Base-by-base conservation (phyloP, 1,140 invertebrate species). In the Zophobas morio region DNA sequence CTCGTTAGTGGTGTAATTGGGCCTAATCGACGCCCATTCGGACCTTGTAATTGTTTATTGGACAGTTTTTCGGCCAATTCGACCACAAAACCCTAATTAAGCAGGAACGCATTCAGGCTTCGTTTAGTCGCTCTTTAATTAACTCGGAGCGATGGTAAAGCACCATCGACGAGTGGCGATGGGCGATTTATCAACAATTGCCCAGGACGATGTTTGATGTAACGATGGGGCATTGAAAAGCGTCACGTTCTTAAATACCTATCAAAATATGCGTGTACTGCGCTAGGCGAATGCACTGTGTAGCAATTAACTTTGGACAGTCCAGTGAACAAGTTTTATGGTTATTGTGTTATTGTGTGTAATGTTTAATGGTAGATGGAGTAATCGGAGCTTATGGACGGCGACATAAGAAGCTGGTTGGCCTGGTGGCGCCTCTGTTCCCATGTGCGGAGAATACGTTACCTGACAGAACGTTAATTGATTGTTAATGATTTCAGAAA, bases 1-100 rank as follows among this genome's bases (percentile, higher is more conserved):
- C 71, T 73, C 71, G 54, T 73, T 73, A 73, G 60, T 66, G 60
- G 60, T 66, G 60, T 66, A 66, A 66, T 66, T 66, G 60, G 60
- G 60, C 60, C 60, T 66, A 66, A 66, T 66, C 39, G 60, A 66
- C 60, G 37, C 60, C 60, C 60, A 66, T 66, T 66, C 60, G 60
- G 60, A 42, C 60, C 60, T 37, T 20, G 39, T 66, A 66, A 66
- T 66, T 42, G 60, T 66, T 66, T 66, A 66, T 66, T 66, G 60
- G 60, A 42, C 37, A 40, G 60, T 42, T 66, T 66, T 66, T 66
- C 37, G 60, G 60, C 39, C 39, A 40, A 60, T 35, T 35, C 56
- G 56, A 60, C 56, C 56, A 36, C 60, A 66, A 66, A 42, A 66
- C 60, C 60, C 60, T 66, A 66, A 66, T 66, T 66, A 66, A 66